Evolutionary conservation across 2,888 invertebrate species (phyloP).

Genomic region (Acrobeloides nanus): DNA sequence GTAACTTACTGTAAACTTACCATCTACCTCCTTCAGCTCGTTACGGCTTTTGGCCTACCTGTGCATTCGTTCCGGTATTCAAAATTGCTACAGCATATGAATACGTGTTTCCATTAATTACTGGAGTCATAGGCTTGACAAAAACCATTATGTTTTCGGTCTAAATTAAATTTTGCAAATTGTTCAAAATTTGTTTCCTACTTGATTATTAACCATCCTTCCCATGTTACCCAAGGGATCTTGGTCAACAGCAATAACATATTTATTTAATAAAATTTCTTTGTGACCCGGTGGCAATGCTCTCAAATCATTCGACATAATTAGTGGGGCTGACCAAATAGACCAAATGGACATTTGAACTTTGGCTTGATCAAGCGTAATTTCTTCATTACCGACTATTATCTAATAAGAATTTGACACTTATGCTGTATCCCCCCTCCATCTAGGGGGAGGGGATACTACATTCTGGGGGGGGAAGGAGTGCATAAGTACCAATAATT

Average conservation of each 20-base stretch:
- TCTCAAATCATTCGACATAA: slow-evolving; percentile 51
- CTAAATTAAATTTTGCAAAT: slow-evolving; percentile 11
- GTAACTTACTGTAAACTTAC: too few relatives aligned
- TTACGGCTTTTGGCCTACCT: too few relatives aligned
- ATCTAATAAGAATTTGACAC: slow-evolving; percentile 23
- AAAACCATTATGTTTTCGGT: slow-evolving; percentile 9
- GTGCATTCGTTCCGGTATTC: too few relatives aligned
- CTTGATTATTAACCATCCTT: slow-evolving; percentile 31
- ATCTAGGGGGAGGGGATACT: too few relatives aligned
- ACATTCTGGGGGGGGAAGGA: too few relatives aligned
- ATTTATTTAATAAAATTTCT: slow-evolving; percentile 41
- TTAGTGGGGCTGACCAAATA: slow-evolving; percentile 53
- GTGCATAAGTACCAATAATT: too few relatives aligned
- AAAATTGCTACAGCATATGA: slow-evolving; percentile 46
- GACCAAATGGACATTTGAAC: slow-evolving; percentile 46
- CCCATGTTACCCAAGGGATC: slow-evolving; percentile 54
- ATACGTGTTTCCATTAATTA: slow-evolving; percentile 11
- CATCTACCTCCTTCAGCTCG: too few relatives aligned
- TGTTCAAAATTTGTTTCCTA: too few relatives aligned
- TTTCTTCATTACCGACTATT: slow-evolving; percentile 41
- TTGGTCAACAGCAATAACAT: slow-evolving; percentile 51
- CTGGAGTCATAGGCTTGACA: slow-evolving; percentile 41
- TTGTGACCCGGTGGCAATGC: slow-evolving; percentile 31
- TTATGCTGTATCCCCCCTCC: too few relatives aligned
- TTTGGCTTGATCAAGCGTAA: slow-evolving; percentile 34